Evolutionary conservation across 2,797 vertebrate genomes (phyloP).

Genomic region (Macrochelys suwanniensis): DNA sequence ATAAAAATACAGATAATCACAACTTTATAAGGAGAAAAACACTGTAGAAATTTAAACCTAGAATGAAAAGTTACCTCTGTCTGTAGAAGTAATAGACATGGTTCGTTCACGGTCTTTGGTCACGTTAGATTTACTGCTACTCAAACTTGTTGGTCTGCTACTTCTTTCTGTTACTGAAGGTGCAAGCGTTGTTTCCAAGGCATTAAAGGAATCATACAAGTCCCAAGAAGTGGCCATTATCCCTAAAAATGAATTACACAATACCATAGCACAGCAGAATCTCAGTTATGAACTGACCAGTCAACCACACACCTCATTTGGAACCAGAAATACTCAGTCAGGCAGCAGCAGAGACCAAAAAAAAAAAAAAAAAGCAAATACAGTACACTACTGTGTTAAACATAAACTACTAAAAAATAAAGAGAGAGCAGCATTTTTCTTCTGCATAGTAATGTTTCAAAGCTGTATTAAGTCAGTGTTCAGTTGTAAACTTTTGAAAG

Average conservation of each 20-base stretch:
- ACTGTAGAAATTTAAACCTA: not conserved
- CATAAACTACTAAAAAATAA: no score
- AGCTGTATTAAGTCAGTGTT: no score
- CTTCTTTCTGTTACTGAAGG: conserved; percentile 7
- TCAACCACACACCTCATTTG: no score
- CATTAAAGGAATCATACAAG: conserved; percentile 79
- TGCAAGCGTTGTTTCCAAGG: conserved; percentile 16
- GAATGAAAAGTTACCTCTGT: conserved; percentile 79
- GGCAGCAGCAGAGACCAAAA: no score
- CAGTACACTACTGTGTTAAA: no score
- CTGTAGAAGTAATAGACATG: conserved; percentile 64
- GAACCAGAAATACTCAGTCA: no score
- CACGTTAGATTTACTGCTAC: conserved; percentile 10
- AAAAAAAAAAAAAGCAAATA: no score
- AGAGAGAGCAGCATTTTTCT: no score
- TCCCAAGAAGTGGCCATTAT: conserved; percentile 86
- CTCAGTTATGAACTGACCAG: no score
- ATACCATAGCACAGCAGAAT: not conserved
- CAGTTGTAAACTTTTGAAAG: no score
- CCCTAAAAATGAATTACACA: conserved; percentile 74
- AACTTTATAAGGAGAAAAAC: not conserved
- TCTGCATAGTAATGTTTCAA: no score
- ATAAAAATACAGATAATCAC: not conserved
- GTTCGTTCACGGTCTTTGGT: conserved; percentile 53
- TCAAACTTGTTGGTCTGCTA: not conserved